A percentile compares a stretch with the other conserved stretches of the same genome.
Evolutionary conservation across 2,113 vertebrate genomes (phyloP).

Genomic region (Mastomys coucha): DNA sequence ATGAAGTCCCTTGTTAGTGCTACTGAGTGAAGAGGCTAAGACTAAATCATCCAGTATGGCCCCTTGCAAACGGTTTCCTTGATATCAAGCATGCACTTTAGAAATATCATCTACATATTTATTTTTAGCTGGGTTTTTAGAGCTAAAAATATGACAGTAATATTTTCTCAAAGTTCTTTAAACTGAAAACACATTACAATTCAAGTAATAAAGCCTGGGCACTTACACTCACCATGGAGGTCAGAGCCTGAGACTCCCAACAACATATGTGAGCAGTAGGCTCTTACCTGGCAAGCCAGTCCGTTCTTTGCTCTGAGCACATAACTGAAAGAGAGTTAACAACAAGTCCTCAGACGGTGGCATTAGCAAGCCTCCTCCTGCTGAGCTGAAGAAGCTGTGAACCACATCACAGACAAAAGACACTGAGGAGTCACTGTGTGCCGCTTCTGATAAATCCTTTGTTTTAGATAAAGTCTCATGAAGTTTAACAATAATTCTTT

Average conservation of each 20-base stretch:
- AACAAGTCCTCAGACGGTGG: conserved; percentile 95
- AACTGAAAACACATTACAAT: conserved; percentile 29
- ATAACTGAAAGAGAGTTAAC: conserved; percentile 95
- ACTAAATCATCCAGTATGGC: neutral
- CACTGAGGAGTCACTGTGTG: conserved; percentile 92
- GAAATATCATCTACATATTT: neutral
- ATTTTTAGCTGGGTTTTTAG: conserved; percentile 23
- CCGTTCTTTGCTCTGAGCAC: conserved; percentile 91
- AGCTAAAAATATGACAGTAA: neutral
- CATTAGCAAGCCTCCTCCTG: conserved; percentile 92
- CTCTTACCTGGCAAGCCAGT: conserved; percentile 91
- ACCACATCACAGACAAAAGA: conserved; percentile 96
- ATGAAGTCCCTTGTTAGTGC: neutral
- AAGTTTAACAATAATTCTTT: conserved; percentile 95
- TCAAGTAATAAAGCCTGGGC: conserved; percentile 50
- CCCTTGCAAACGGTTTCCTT: neutral
- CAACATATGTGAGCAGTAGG: conserved; percentile 62
- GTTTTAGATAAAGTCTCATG: conserved; percentile 93
- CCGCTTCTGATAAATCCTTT: conserved; percentile 92
- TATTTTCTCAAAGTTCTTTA: conserved; percentile 56
- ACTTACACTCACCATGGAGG: conserved; percentile 52
- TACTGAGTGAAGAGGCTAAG: neutral
- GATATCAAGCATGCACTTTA: conserved; percentile 6
- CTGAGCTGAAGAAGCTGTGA: conserved; percentile 95
- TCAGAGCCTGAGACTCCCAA: conserved; percentile 58